Base-by-base conservation (phyloP, 2,888 invertebrate species). In the Macropis europaea region DNA sequence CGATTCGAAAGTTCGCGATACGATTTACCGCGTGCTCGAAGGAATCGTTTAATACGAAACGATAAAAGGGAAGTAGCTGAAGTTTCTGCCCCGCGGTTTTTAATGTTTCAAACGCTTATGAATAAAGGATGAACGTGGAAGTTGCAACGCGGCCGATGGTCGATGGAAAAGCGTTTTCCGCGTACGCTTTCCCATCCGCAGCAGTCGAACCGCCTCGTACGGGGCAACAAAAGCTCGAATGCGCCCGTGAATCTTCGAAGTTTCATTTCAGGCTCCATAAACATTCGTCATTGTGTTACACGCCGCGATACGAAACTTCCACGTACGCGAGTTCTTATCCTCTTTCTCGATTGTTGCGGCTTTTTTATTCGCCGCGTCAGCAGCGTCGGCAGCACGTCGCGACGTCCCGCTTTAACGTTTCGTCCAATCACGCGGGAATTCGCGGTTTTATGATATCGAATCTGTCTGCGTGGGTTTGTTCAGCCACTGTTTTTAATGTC, bases 61-160 rank as follows among this genome's bases (percentile, higher is more conserved):
- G 30, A 30, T 52, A n/a, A 61, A 32, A n/a, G 19, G 22, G 36
- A 32, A 59, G 17, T 19, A 24, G 15, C n/a, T n/a, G 28, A 42
- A 30, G 32, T 24, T 17, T 30, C 28, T 13, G 45, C 26, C 22
- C 34, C 17, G n/a, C 47, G 36, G 40, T 68, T 57, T 52, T 70
- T 68, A 68, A 68, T 68, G 52, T 70, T 68, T 59, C 68, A 70
- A 38, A 22, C 34, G 22, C 34, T 45, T 22, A 70, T 68, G 69
- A 70, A 70, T 70, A 70, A 70, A 24, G 67, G 42, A 68, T 66
- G 68, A 68, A 66, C 30, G 30, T 5, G 7, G 40, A 38, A 52
- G 53, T 66, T 26, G 66, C 36, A 40, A 45, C 48, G 42, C 4
- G 17, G 50, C 43, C 19, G 42, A 9, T 26, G 54, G 48, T 68